phyloP scores from a whole-genome alignment of 37 sponge, comb jelly and placozoan genomes.

The Halisarca cf. caerulea region DNA sequence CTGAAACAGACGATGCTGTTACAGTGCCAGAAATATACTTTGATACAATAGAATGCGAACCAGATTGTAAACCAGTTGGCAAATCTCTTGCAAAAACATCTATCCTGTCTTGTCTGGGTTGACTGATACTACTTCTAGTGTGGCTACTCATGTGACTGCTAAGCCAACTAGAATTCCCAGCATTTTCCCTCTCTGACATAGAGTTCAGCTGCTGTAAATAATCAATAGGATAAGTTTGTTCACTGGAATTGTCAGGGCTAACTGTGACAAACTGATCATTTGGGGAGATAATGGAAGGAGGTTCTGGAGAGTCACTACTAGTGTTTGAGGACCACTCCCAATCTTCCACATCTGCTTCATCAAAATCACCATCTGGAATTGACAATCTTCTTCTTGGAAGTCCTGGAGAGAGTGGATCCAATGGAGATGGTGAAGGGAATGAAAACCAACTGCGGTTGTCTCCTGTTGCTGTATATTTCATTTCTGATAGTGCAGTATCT shows the following conservation, averaged over 20 bases:
- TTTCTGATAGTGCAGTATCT: too few relatives aligned
- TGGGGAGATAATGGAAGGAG: neutral
- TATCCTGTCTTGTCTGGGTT: too few relatives aligned
- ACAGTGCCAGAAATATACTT: too few relatives aligned
- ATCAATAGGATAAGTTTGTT: neutral
- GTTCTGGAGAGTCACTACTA: neutral
- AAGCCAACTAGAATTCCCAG: neutral
- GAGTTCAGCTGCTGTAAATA: neutral
- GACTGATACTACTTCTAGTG: neutral
- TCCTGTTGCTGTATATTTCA: too few relatives aligned
- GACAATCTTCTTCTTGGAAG: neutral
- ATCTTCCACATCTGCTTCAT: constrained; percentile 16
- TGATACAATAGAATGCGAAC: too few relatives aligned
- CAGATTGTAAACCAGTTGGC: too few relatives aligned
- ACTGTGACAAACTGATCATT: neutral
- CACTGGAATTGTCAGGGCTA: neutral
- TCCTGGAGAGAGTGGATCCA: neutral
- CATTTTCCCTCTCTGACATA: neutral
- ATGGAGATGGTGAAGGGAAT: constrained; percentile 15
- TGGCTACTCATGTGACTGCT: neutral
- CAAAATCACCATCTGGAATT: neutral
- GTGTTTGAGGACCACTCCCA: neutral
- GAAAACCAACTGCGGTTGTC: neutral
- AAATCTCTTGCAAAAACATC: too few relatives aligned
- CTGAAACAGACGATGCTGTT: too few relatives aligned